Conservation (phyloP, 2,888 invertebrate genomes). For the Doris montereyensis region DNA sequence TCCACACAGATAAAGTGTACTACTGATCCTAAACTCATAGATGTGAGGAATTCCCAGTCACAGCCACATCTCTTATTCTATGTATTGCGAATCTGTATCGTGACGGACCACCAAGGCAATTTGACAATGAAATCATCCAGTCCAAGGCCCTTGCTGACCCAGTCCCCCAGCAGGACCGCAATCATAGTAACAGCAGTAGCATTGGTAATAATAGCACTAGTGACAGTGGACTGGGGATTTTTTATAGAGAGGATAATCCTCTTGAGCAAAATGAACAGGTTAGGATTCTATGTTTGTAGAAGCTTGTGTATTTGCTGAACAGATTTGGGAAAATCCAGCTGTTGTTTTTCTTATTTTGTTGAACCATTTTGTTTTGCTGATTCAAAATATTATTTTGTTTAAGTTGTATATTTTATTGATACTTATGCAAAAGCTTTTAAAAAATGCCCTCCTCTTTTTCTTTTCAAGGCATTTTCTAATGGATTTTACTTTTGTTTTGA, state of each 20-base stretch:
- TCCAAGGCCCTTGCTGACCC: constrained; percentile 65
- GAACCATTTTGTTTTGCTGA: too few relatives aligned
- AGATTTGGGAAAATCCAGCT: too few relatives aligned
- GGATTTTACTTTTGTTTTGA: too few relatives aligned
- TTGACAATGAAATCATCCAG: constrained; percentile 63
- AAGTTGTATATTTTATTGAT: too few relatives aligned
- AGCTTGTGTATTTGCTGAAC: too few relatives aligned
- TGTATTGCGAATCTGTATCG: constrained; percentile 77
- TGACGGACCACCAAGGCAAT: constrained; percentile 56
- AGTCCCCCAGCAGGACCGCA: constrained; percentile 46
- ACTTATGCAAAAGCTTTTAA: too few relatives aligned
- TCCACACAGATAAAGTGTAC: constrained; percentile 73
- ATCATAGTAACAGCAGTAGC: constrained; percentile 81
- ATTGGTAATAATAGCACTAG: constrained; percentile 90
- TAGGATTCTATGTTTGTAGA: constrained; percentile 31
- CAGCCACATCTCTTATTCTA: constrained; percentile 80
- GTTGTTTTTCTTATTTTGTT: too few relatives aligned
- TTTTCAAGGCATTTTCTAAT: too few relatives aligned
- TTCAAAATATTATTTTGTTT: too few relatives aligned
- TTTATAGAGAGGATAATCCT: constrained; percentile 74
- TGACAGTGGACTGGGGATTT: constrained; percentile 95
- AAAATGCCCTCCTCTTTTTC: too few relatives aligned
- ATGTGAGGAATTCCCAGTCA: constrained; percentile 92
- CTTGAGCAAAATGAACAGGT: constrained; percentile 68
- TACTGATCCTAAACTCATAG: constrained; percentile 71